Base-by-base conservation (phyloP, 2,797 vertebrate genomes). In the Tragelaphus eurycerus region DNA sequence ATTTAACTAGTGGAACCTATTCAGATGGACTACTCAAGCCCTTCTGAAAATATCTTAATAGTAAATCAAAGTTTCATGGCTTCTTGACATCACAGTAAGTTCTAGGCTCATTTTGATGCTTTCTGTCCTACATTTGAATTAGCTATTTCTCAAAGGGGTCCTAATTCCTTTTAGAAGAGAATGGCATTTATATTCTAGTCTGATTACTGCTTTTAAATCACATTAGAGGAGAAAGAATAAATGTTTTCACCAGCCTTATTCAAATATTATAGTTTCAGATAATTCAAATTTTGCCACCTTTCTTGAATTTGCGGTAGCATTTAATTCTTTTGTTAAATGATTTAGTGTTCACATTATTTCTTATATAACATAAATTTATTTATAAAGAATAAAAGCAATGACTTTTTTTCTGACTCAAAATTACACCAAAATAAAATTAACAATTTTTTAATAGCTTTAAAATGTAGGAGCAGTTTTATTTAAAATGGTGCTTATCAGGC, bases 301-400 rank as follows among this genome's bases (percentile, higher is more conserved):
- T 92, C 92, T 78, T 94, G 21, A 96, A 92, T 90, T 89, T 92
- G 16, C 21, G 46, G 6, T 67, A 91, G 54, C 17, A 83, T 67
- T 74, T 57, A n/a, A 62, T 95, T 93, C n/a, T 71, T 89, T 84
- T 93, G 17, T 71, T 43, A 95, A 96, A 25, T 76, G 81, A 95
- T 50, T 48, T 85, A 74, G 52, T 89, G 7, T 59, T 89, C 46
- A 55, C 25, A 34, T 52, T 46, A 81, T 54, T 93, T 90, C 12
- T 92, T 60, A 85, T 84, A 7, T n/a, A 57, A 31, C 34, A 83
- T 50, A 90, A 93, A 12, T 89, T 89, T 76, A 78, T 60, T 82
- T 89, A 91, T 54, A 59, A 85, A 64, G 31, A 90, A 83, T 7
- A 95, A 94, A 95, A 90, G 6, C 17, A 78, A 59, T 55, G 82